phyloP scores from a whole-genome alignment of 2,888 invertebrate genomes.

The Fissipunctia ypsillon region DNA sequence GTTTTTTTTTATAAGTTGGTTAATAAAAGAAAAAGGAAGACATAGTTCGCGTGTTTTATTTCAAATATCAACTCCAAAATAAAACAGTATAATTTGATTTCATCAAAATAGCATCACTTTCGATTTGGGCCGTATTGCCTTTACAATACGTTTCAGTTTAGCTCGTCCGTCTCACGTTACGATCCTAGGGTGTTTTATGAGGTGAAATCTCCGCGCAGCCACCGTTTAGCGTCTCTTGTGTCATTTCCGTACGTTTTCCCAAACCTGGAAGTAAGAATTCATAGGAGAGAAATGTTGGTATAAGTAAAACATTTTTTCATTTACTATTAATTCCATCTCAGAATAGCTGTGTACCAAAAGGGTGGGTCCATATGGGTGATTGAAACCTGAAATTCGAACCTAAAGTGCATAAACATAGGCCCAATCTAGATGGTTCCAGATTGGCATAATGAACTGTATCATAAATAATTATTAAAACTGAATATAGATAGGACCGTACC shows the following conservation, averaged over 20 bases:
- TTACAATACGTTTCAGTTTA: constrained; percentile 38
- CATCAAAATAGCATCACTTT: constrained; percentile 62
- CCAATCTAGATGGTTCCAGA: not conserved
- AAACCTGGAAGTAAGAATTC: constrained; percentile 85
- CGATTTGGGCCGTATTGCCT: constrained; percentile 58
- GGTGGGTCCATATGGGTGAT: not conserved
- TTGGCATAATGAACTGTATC: not conserved
- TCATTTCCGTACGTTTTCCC: constrained; percentile 94
- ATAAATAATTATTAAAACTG: not conserved
- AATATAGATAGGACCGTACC: constrained; percentile 61
- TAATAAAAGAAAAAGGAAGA: not conserved
- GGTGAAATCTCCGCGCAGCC: constrained; percentile 92
- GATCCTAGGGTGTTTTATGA: constrained; percentile 68
- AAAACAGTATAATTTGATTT: constrained; percentile 56
- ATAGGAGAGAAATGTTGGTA: not conserved
- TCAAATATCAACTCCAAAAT: constrained; percentile 20
- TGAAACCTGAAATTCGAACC: not conserved
- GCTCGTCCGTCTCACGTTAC: constrained; percentile 21
- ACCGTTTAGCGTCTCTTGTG: constrained; percentile 93
- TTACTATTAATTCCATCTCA: not conserved
- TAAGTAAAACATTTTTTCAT: not conserved
- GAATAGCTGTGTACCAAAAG: not conserved
- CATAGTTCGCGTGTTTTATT: not conserved
- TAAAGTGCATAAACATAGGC: not conserved
- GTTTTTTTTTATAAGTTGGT: too few relatives aligned